Evolutionary conservation across 2,113 vertebrate genomes (phyloP), one percentile per base, ranked within the genome.

Genomic region (Pardalotus punctatus): DNA sequence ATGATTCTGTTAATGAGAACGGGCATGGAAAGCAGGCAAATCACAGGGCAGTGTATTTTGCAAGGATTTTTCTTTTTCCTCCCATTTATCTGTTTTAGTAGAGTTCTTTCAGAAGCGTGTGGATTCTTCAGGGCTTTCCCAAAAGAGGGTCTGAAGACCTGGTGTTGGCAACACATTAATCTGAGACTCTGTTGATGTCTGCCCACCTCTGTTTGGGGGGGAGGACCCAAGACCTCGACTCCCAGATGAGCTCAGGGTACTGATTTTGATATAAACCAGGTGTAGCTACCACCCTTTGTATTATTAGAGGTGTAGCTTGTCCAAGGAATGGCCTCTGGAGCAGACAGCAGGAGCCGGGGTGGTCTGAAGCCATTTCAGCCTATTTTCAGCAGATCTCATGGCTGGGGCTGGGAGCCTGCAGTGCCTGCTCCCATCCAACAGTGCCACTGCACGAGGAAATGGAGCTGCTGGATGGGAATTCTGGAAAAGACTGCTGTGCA

Each of bases 401-500:
- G 86, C 89, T 81, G 20, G 7, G 40, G 72, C 91, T 78, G 38
- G 70, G 22, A 91, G 89, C 89, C 95, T 67, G 89, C 31, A 25
- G 96, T 0, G 48, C 53, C 81, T 93, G 89, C 87, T 96, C 86
- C 86, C 61, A 6, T 89, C 27, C 91, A 91, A 65, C 94, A 95
- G 64, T 93, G 93, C 81, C 29, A 28, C 64, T 81, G 18, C 86
- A 84, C 43, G 81, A 86, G 93, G 94, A 94, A 91, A 89, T 85
- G 5, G 20, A 96, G 93, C 93, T 91, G 93, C 91, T 91, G 95
- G 91, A 48, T 66, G 12, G 24, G 77, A 71, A 40, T 77, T 84
- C 80, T 84, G 94, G 93, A 86, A 62, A 29, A 62, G 56, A 50
- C 86, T 88, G 94, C 95, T 95, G 88, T 86, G 93, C 88, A 74